phyloP scores from a whole-genome alignment of 1,140 invertebrate genomes.

The Diprion similis region DNA sequence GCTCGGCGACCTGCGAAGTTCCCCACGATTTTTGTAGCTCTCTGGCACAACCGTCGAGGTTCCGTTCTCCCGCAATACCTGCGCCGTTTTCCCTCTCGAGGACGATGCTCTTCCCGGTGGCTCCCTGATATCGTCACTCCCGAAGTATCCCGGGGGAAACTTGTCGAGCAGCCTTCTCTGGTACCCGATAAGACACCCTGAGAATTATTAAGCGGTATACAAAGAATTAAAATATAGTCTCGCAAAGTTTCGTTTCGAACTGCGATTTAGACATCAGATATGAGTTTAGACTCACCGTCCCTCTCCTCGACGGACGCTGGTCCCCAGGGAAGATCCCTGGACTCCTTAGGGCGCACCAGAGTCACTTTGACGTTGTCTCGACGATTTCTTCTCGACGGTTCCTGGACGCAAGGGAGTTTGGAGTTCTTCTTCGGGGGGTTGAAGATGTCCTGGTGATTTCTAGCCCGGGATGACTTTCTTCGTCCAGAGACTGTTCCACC shows the following conservation, averaged over 20 bases:
- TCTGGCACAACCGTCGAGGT: slow-evolving; percentile 14
- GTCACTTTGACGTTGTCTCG: not conserved
- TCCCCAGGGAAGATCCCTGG: not conserved
- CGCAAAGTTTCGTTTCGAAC: not conserved
- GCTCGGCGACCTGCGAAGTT: slow-evolving; percentile 33
- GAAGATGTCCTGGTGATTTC: not conserved
- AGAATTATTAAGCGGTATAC: no score
- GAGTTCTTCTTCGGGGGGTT: not conserved
- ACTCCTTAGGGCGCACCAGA: not conserved
- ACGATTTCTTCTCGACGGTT: not conserved
- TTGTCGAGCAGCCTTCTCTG: not conserved
- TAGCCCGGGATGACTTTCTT: not conserved
- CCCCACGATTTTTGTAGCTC: not conserved
- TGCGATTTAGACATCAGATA: not conserved
- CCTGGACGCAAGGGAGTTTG: not conserved
- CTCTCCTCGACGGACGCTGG: not conserved
- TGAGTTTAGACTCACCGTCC: not conserved
- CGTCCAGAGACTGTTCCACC: not conserved
- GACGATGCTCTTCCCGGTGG: not conserved
- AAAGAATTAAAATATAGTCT: no score
- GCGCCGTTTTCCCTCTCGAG: not conserved
- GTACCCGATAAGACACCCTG: no score
- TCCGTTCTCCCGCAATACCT: not conserved
- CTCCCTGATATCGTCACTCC: not conserved
- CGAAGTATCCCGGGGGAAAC: not conserved